Percentiles rank a stretch among this genome's conserved stretches.
Evolutionary conservation across 1,140 invertebrate species (phyloP).

Genomic region (Lepidurus packardi): DNA sequence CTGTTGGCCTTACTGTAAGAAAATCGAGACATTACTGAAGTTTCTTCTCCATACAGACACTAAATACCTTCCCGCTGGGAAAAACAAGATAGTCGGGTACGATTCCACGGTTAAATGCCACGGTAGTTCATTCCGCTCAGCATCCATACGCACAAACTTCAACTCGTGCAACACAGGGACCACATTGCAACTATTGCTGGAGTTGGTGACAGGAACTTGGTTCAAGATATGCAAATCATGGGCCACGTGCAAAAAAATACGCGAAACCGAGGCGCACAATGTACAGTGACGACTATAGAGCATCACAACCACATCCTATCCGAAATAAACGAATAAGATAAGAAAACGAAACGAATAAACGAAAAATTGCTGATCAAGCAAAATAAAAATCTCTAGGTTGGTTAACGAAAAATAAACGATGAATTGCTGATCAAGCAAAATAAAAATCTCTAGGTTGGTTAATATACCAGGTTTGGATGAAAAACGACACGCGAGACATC

Average conservation of each 20-base stretch:
- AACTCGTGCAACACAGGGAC: background rate
- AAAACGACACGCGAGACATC: background rate
- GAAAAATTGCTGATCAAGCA: background rate
- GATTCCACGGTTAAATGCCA: slow-evolving; percentile 9
- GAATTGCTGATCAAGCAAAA: background rate
- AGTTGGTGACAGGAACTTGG: background rate
- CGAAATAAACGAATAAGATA: background rate
- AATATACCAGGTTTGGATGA: background rate
- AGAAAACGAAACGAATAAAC: no score
- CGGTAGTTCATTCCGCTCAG: slow-evolving; percentile 17
- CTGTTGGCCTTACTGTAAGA: background rate
- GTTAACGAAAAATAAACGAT: no score
- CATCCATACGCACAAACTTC: slow-evolving; percentile 2
- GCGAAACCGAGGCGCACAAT: background rate
- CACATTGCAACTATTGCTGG: background rate
- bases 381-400: background rate
- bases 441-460: background rate
- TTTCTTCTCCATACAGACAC: no score
- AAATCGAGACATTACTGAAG: background rate
- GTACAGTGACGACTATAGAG: background rate
- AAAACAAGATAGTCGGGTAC: background rate
- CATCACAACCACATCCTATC: background rate
- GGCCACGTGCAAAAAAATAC: background rate
- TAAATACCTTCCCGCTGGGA: background rate
- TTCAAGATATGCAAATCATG: background rate